phyloP scores from a whole-genome alignment of 2,113 vertebrate species.

The Brienomyrus brachyistius region DNA sequence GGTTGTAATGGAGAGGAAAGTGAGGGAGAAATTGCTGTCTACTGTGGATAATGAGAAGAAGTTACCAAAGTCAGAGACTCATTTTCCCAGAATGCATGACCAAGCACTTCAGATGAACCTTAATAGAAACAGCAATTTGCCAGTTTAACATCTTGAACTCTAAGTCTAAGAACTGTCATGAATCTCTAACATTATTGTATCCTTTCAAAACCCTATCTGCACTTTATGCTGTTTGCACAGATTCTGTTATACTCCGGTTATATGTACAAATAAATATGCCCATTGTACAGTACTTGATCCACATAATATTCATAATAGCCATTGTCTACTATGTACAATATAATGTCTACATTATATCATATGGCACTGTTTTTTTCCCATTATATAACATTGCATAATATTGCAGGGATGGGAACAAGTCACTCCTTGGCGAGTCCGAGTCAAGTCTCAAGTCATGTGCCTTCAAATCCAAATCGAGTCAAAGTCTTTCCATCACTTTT shows the following conservation, averaged over 20 bases:
- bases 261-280: neutral
- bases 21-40: neutral
- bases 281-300: neutral
- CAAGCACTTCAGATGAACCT: neutral
- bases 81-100: neutral
- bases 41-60: neutral
- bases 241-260: neutral
- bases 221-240: neutral
- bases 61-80: neutral
- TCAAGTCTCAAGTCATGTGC: neutral
- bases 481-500: too few species aligned
- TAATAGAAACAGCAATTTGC: neutral
- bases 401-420: neutral
- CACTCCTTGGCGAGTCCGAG: neutral
- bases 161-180: neutral
- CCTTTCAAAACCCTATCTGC: neutral
- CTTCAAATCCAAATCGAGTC: too few species aligned
- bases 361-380: neutral
- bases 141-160: neutral
- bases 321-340: neutral
- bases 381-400: neutral
- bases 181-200: neutral
- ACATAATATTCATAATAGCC: neutral
- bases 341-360: neutral
- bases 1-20: neutral